Evolutionary conservation across 1,140 invertebrate species (phyloP), one percentile per base, ranked within the genome.

Genomic region (Drosophila paulistorum): DNA sequence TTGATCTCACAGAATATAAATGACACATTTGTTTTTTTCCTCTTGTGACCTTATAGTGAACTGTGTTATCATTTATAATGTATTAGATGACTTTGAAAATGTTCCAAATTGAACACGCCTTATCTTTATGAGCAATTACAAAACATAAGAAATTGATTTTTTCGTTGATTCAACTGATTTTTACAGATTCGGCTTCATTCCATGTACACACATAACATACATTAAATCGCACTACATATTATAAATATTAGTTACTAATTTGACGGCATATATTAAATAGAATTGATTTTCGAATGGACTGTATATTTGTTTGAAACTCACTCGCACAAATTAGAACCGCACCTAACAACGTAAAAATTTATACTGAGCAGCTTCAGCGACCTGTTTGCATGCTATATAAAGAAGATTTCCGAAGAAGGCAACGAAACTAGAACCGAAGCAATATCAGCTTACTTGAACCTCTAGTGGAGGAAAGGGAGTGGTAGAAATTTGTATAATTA

Each of bases 291-390:
- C 10, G 14, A 14, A 45, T 14, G 17, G 4, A 42, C 13, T 4
- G 13, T n/a, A 10, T 23, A 20, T 17, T 51, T 23, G 17, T 23
- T 23, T 10, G 0, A 20, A 61, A 85, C 82, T 86, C 79, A 87
- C 58, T 41, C 30, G 20, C n/a, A 23, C 45, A 51, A 51, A 23
- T 23, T 0, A 35, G 69, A 65, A 87, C 83, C 77, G 65, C 35
- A 63, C 76, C 33, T 72, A 55, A 62, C 76, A 66, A 71, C 58
- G 76, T 71, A 79, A 60, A 74, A 83, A 77, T 77, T 83, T 67
- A 76, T 79, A 86, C 83, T 86, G 76, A 86, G 20, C 55, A 79
- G 51, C 63, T 68, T 71, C 66, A 54, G 20, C n/a, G 48, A 61
- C 57, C 33, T 10, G 48, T 5, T 20, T 37, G 30, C 35, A 48